Evolutionary conservation across 2,888 invertebrate genomes (phyloP).

Genomic region (Apocheima hispidaria): DNA sequence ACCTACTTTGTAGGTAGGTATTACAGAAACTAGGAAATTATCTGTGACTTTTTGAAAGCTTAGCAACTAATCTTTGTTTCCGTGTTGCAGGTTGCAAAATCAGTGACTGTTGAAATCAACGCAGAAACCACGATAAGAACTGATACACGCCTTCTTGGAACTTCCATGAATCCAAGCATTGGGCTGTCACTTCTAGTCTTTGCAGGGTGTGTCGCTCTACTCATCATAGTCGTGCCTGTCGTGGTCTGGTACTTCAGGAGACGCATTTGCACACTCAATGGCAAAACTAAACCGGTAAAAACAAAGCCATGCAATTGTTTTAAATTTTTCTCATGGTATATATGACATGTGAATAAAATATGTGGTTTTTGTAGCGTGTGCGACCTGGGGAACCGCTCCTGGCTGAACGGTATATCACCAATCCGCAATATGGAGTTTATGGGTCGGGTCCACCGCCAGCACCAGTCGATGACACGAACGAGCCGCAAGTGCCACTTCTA

Average conservation of each 20-base stretch:
- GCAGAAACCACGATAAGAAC: slow-evolving; percentile 62
- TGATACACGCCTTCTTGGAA: slow-evolving; percentile 55
- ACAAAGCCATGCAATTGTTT: not conserved
- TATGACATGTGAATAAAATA: not conserved
- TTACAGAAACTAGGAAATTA: not conserved
- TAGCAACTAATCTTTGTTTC: not conserved
- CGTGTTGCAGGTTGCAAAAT: slow-evolving; percentile 63
- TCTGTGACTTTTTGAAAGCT: not conserved
- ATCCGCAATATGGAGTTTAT: slow-evolving; percentile 90
- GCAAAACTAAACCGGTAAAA: slow-evolving; percentile 77
- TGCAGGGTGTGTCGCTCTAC: slow-evolving; percentile 64
- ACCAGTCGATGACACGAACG: slow-evolving; percentile 62
- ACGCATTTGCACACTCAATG: slow-evolving; percentile 70
- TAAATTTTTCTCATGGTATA: not conserved
- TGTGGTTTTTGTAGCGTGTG: slow-evolving; percentile 75
- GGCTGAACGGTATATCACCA: slow-evolving; percentile 91
- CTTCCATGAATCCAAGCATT: slow-evolving; percentile 56
- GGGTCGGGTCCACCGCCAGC: slow-evolving; percentile 64
- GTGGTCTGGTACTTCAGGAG: slow-evolving; percentile 69
- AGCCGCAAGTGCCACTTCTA: slow-evolving; percentile 86
- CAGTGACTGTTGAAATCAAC: slow-evolving; percentile 59
- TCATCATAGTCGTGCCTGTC: slow-evolving; percentile 60
- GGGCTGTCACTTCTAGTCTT: slow-evolving; percentile 61
- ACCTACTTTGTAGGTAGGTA: slow-evolving; percentile 6
- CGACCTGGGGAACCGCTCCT: slow-evolving; percentile 87